Percentiles rank a stretch among this genome's conserved stretches.
Conservation (phyloP, 2,797 vertebrate species). For the Botia almorhae region DNA sequence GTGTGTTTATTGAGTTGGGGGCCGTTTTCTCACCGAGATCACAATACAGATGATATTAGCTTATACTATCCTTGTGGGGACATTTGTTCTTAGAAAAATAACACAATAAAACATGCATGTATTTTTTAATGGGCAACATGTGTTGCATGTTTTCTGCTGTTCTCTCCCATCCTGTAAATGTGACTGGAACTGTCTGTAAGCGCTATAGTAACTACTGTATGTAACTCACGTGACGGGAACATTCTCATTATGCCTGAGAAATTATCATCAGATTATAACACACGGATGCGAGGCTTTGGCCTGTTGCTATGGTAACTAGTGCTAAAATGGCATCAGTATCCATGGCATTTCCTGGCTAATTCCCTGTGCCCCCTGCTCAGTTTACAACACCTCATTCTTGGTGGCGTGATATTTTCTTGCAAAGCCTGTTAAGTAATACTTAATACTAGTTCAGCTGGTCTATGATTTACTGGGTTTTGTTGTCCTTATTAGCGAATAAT, state of each 20-base stretch:
- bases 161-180: background rate
- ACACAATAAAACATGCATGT: background rate
- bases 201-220: background rate
- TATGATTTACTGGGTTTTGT: background rate
- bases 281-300: slow-evolving; percentile 34
- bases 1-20: too few relatives aligned
- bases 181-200: background rate
- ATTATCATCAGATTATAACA: slow-evolving; percentile 43
- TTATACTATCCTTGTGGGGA: too few relatives aligned
- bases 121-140: background rate
- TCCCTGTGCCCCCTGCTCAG: background rate
- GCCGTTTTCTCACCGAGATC: too few relatives aligned
- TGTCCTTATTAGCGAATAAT: background rate
- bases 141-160: background rate
- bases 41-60: too few relatives aligned
- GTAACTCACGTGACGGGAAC: slow-evolving; percentile 17
- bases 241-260: slow-evolving; percentile 29
- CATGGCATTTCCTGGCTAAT: slow-evolving; percentile 35
- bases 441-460: background rate
- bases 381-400: slow-evolving; percentile 19
- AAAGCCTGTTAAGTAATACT: background rate
- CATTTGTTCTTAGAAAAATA: too few relatives aligned
- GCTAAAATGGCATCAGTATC: slow-evolving; percentile 40
- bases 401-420: background rate
- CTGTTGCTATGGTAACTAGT: slow-evolving; percentile 54